These are phyloP conservation scores for Saxicola maurus DNA, from an alignment of 2,797 vertebrate genomes.

Conservation along the genomic window DNA sequence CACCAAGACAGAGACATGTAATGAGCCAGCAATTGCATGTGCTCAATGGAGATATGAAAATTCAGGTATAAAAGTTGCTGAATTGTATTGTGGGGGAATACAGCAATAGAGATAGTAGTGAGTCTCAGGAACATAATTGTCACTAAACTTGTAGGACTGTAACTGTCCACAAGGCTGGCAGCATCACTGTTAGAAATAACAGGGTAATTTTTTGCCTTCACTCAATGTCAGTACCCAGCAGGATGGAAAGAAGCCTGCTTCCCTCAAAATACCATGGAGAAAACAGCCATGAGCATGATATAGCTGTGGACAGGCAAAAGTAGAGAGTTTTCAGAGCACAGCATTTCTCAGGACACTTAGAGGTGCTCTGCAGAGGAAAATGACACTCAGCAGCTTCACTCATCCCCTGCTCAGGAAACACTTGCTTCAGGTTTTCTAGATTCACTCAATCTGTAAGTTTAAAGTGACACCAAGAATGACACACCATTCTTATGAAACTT, in stretches of 20 bases:
- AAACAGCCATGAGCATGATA: not conserved
- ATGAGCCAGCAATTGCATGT: not conserved
- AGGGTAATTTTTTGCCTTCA: not conserved
- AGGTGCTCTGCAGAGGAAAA: not conserved
- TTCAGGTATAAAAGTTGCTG: not conserved
- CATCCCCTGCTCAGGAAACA: fast-evolving
- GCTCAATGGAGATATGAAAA: not conserved
- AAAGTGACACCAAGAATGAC: not conserved
- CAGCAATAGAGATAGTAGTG: not conserved
- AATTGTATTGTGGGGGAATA: no score
- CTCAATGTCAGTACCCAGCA: not conserved
- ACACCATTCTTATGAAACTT: fast-evolving
- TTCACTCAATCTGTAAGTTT: not conserved
- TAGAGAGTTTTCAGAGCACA: not conserved
- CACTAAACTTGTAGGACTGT: not conserved
- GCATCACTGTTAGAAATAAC: not conserved
- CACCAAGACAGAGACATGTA: not conserved
- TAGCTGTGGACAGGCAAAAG: fast-evolving
- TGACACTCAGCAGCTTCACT: not conserved
- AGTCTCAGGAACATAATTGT: not conserved
- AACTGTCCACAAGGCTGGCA: not conserved
- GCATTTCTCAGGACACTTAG: not conserved
- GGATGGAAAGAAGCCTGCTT: not conserved
- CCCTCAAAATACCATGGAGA: not conserved
- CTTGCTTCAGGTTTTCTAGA: fast-evolving